phyloP scores from a whole-genome alignment of 2,888 invertebrate genomes.

The Cosmopolites sordidus region DNA sequence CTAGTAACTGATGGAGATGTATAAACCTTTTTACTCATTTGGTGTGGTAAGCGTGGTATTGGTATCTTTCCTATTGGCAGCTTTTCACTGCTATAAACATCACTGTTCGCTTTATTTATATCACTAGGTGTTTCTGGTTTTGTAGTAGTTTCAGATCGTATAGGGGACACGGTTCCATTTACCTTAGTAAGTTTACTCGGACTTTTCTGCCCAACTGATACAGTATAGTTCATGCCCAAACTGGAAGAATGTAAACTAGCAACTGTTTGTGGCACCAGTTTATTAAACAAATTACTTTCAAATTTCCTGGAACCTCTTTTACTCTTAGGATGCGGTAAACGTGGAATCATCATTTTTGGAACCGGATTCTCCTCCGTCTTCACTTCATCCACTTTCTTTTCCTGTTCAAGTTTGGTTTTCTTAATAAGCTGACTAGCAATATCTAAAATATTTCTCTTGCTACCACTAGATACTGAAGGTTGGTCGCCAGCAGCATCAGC shows the following conservation, averaged over 20 bases:
- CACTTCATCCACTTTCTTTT: constrained; percentile 20
- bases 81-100: background rate
- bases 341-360: constrained; percentile 40
- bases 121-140: background rate
- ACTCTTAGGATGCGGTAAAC: constrained; percentile 34
- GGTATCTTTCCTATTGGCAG: too few relatives aligned
- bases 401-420: constrained; percentile 38
- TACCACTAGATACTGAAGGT: constrained; percentile 3
- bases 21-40: too few relatives aligned
- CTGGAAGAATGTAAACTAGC: constrained; percentile 39
- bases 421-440: constrained; percentile 45
- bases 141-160: background rate
- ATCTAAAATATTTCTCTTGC: constrained; percentile 42
- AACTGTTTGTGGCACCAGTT: constrained; percentile 28
- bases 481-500: background rate
- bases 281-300: constrained; percentile 6
- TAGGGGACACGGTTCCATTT: constrained; percentile 28
- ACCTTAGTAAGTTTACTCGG: constrained; percentile 26
- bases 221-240: constrained; percentile 45
- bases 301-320: constrained; percentile 25
- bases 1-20: too few relatives aligned
- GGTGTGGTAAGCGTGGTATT: too few relatives aligned
- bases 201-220: constrained; percentile 37
- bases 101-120: too few relatives aligned
- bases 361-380: constrained; percentile 17